Conservation (phyloP, 2,797 vertebrate genomes). For the Silurus aristotelis region DNA sequence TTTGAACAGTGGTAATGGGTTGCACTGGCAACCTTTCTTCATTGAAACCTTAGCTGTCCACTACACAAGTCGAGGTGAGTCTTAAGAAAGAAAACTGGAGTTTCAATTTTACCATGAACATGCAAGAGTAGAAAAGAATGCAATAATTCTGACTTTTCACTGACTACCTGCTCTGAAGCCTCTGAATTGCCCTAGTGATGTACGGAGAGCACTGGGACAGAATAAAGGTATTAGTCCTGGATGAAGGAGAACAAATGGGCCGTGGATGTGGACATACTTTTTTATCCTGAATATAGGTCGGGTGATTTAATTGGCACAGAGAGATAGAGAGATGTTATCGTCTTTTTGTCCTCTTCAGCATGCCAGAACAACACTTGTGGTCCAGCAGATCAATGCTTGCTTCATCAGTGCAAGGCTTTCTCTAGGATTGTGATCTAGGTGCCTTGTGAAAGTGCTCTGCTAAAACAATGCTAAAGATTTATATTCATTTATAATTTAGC, state of each 20-base stretch:
- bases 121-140: not conserved
- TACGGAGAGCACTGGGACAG: slow-evolving; percentile 38
- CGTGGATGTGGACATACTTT: slow-evolving; percentile 37
- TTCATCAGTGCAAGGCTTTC: slow-evolving; percentile 16
- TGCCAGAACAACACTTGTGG: slow-evolving; percentile 2
- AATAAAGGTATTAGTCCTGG: slow-evolving; percentile 58
- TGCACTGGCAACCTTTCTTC: slow-evolving; percentile 52
- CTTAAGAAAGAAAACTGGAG: not conserved
- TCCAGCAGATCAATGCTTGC: slow-evolving; percentile 20
- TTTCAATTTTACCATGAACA: not conserved
- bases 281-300: slow-evolving; percentile 2
- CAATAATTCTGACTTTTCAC: not conserved
- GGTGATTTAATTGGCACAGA: not conserved
- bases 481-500: not conserved
- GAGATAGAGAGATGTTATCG: slow-evolving; percentile 34
- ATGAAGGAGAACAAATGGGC: slow-evolving; percentile 56
- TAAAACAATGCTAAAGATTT: slow-evolving; percentile 2
- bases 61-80: slow-evolving; percentile 19
- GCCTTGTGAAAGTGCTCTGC: slow-evolving; percentile 11
- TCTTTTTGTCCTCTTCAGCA: slow-evolving; percentile 31
- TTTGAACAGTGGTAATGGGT: slow-evolving; percentile 51
- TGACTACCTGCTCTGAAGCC: slow-evolving; percentile 12
- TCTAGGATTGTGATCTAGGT: slow-evolving; percentile 23
- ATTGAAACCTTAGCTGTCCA: slow-evolving; percentile 20
- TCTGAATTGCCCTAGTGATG: slow-evolving; percentile 10